A percentile compares a stretch with the other conserved stretches of the same genome.
Evolutionary conservation across 2,113 vertebrate species (phyloP).

Genomic region (Upupa epops): DNA sequence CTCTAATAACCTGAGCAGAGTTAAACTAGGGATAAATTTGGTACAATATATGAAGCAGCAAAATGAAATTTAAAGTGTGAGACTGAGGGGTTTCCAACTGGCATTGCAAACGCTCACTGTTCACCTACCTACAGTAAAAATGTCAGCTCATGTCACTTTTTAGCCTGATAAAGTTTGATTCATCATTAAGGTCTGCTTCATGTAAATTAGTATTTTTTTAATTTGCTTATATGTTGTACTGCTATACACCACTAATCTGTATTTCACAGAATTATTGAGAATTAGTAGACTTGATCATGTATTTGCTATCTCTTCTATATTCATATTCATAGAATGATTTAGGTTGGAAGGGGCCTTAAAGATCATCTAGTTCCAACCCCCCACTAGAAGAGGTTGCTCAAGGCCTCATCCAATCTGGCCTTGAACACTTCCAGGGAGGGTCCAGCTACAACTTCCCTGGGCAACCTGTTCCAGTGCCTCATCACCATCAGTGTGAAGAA

Average conservation of each 20-base stretch:
- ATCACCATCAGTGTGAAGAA: too few species aligned
- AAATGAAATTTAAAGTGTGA: not conserved
- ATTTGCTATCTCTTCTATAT: not conserved
- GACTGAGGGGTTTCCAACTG: not conserved
- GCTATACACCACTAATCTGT: not conserved
- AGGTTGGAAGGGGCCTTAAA: too few species aligned
- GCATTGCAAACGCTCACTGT: too few species aligned
- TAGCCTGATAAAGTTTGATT: not conserved
- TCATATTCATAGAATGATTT: too few species aligned
- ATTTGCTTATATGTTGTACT: not conserved
- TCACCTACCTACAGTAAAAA: not conserved
- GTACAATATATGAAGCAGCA: not conserved
- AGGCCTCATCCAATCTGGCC: too few species aligned
- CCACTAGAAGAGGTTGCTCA: too few species aligned
- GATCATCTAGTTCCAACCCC: too few species aligned
- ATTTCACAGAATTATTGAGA: not conserved
- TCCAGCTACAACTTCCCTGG: too few species aligned
- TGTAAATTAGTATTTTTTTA: accelerated
- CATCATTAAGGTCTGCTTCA: not conserved
- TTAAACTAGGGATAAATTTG: conserved; percentile 23
- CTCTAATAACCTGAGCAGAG: conserved; percentile 29
- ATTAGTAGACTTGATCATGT: not conserved
- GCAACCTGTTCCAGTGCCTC: too few species aligned
- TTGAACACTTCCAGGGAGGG: too few species aligned
- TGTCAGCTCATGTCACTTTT: not conserved